Conservation (phyloP, 1,140 invertebrate genomes). For the Choristoneura fumiferana region DNA sequence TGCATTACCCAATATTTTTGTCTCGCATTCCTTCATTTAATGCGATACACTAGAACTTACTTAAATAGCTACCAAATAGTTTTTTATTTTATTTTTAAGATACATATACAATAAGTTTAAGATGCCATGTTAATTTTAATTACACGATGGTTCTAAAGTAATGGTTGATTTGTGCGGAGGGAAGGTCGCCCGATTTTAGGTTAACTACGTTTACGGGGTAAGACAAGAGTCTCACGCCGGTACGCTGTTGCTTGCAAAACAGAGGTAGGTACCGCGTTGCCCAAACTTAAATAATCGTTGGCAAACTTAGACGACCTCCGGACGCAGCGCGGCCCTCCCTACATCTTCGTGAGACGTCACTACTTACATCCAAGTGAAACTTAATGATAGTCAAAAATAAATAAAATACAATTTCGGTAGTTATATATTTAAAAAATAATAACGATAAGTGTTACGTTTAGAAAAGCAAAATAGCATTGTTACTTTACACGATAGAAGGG, state of each 20-base stretch:
- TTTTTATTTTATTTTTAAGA: slow-evolving; percentile 60
- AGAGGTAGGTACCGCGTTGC: neutral
- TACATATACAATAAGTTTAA: slow-evolving; percentile 71
- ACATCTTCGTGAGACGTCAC: no score
- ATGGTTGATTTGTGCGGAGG: slow-evolving; percentile 27
- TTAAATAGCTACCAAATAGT: slow-evolving; percentile 74
- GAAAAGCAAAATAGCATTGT: slow-evolving; percentile 63
- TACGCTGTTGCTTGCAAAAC: neutral
- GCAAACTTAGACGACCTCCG: slow-evolving; percentile 32
- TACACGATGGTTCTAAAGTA: slow-evolving; percentile 51
- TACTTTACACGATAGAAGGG: slow-evolving; percentile 63
- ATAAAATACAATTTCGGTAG: slow-evolving; percentile 58
- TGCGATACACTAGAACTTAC: slow-evolving; percentile 64
- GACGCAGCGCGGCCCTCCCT: slow-evolving; percentile 40
- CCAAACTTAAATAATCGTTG: neutral
- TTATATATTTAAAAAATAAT: slow-evolving; percentile 63
- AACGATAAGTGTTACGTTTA: slow-evolving; percentile 58
- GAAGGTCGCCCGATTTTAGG: slow-evolving; percentile 36
- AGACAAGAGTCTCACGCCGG: neutral
- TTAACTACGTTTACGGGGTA: slow-evolving; percentile 7
- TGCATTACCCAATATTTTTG: slow-evolving; percentile 48
- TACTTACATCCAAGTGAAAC: slow-evolving; percentile 48
- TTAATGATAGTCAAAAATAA: slow-evolving; percentile 53
- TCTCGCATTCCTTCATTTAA: slow-evolving; percentile 47
- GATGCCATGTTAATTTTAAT: slow-evolving; percentile 56